Evolutionary conservation across 2,888 invertebrate genomes (phyloP).

Genomic region (Pomacea canaliculata): DNA sequence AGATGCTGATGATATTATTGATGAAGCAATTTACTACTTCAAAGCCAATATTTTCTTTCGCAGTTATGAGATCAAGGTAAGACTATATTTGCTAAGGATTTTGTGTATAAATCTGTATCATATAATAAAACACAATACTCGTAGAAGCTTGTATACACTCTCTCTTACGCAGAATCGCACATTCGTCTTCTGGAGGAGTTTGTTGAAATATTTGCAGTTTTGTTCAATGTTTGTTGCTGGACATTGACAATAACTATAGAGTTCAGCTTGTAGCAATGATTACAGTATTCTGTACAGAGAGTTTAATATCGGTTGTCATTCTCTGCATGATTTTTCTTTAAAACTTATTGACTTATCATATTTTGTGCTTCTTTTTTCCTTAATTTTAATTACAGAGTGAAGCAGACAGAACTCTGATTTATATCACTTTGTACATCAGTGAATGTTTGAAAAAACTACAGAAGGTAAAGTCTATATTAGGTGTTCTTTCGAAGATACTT

Average conservation of each 20-base stretch:
- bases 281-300: no score
- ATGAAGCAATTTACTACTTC: conserved; percentile 96
- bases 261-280: no score
- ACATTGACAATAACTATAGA: no score
- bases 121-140: not conserved
- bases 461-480: conserved; percentile 72
- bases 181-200: no score
- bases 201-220: no score
- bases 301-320: no score
- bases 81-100: conserved; percentile 11
- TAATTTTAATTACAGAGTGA: conserved; percentile 80
- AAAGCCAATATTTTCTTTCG: conserved; percentile 99
- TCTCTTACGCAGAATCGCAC: not conserved
- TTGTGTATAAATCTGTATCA: not conserved
- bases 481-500: no score
- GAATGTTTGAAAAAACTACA: conserved; percentile 96
- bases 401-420: conserved; percentile 95
- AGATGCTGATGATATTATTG: conserved; percentile 89
- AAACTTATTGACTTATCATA: not conserved
- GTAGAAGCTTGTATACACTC: not conserved
- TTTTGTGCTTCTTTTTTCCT: not conserved
- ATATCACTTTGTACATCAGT: conserved; percentile 95
- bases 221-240: no score
- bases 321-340: no score
- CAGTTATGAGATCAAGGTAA: conserved; percentile 97